Percentiles rank a stretch among this genome's conserved stretches.
Evolutionary conservation across 2,113 vertebrate genomes (phyloP).

Genomic region (Oxygymnocypris stewartii): DNA sequence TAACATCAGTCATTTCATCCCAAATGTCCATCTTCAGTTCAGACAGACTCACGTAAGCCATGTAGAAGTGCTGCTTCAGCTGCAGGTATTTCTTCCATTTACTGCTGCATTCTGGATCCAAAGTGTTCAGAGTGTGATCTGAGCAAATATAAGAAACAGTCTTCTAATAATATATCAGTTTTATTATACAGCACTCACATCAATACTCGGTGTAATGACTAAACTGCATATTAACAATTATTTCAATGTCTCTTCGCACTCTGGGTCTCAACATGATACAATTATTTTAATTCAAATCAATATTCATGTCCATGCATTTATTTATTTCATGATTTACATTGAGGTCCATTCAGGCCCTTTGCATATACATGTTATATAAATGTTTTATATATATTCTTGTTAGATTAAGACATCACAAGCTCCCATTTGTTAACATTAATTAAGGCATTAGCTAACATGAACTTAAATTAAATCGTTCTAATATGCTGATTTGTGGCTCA

Average conservation of each 20-base stretch:
- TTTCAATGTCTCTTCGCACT: neutral
- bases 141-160: conserved; percentile 1
- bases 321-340: neutral
- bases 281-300: neutral
- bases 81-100: conserved; percentile 98
- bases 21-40: neutral
- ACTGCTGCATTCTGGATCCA: conserved; percentile 87
- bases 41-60: conserved; percentile 88
- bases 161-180: neutral
- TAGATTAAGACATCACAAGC: no score
- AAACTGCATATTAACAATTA: neutral
- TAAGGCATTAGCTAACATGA: no score
- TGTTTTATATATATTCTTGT: no score
- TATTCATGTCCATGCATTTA: neutral
- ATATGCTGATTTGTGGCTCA: no score
- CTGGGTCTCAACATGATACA: neutral
- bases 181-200: neutral
- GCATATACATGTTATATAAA: no score
- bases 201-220: no score
- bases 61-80: conserved; percentile 95
- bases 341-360: neutral
- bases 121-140: conserved; percentile 93
- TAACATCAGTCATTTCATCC: no score
- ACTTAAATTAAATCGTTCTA: no score
- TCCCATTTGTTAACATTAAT: no score